These are phyloP conservation scores for Cygnus atratus DNA, from an alignment of 2,113 vertebrate species.

Conservation along the genomic window DNA sequence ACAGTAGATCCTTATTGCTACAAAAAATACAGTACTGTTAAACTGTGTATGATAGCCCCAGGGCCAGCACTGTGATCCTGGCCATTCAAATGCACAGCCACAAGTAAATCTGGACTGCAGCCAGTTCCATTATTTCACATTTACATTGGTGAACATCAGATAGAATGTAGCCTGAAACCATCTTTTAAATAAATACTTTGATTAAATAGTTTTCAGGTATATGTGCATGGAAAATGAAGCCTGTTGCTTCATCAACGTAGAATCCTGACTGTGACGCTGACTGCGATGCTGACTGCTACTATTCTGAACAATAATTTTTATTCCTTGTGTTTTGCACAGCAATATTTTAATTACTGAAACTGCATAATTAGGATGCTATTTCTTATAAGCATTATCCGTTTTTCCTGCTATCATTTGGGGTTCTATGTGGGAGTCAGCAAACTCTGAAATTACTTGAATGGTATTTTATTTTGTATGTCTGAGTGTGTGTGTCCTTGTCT, in stretches of 20 bases:
- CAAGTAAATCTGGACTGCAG: not conserved
- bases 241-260: not conserved
- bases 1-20: slow-evolving; percentile 67
- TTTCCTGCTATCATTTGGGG: not conserved
- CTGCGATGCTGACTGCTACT: not conserved
- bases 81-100: not conserved
- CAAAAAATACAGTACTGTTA: slow-evolving; percentile 31
- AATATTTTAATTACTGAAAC: not conserved
- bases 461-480: not conserved
- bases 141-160: not conserved
- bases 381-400: not conserved
- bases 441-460: not conserved
- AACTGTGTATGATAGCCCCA: not conserved
- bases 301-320: not conserved
- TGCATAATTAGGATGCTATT: not conserved
- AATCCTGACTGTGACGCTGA: not conserved
- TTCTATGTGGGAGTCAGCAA: not conserved
- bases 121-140: not conserved
- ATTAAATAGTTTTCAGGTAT: not conserved
- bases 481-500: not conserved
- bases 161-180: not conserved
- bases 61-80: not conserved
- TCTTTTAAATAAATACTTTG: not conserved
- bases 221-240: not conserved
- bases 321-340: not conserved